A percentile compares a stretch with the other conserved stretches of the same genome.
These are phyloP conservation scores for Phaetusa simplex DNA, from an alignment of 2,113 vertebrate genomes.

Conservation along the genomic window DNA sequence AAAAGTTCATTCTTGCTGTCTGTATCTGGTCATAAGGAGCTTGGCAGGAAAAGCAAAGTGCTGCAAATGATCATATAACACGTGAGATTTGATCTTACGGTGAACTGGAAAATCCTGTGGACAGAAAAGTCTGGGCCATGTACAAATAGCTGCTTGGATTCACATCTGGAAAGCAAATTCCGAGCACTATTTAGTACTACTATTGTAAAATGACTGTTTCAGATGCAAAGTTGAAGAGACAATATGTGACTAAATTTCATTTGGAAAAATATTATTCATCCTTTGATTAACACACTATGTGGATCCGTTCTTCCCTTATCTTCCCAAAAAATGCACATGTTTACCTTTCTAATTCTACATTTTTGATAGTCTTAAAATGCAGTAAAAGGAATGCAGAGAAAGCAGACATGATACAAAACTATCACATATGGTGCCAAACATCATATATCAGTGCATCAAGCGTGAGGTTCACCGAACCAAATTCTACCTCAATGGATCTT, in stretches of 20 bases:
- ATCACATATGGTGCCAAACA: not conserved
- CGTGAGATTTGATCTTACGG: not conserved
- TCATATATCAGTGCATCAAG: not conserved
- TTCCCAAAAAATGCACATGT: accelerated
- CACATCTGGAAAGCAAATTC: not conserved
- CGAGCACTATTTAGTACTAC: not conserved
- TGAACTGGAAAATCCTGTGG: not conserved
- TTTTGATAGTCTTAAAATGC: not conserved
- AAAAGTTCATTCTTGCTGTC: not conserved
- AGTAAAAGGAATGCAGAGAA: not conserved
- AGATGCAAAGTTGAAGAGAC: not conserved
- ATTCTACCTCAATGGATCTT: not conserved
- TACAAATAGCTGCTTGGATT: not conserved
- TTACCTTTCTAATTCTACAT: not conserved
- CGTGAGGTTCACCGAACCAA: not conserved
- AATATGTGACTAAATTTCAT: not conserved
- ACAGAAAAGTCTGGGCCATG: not conserved
- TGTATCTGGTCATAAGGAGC: not conserved
- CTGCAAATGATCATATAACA: not conserved
- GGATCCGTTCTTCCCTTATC: not conserved
- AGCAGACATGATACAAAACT: not conserved
- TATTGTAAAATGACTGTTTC: not conserved
- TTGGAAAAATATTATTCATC: not conserved
- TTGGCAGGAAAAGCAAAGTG: not conserved
- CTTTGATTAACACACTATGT: not conserved